Conservation (phyloP, 2,113 vertebrate genomes). For the Ceyx margarethae region DNA sequence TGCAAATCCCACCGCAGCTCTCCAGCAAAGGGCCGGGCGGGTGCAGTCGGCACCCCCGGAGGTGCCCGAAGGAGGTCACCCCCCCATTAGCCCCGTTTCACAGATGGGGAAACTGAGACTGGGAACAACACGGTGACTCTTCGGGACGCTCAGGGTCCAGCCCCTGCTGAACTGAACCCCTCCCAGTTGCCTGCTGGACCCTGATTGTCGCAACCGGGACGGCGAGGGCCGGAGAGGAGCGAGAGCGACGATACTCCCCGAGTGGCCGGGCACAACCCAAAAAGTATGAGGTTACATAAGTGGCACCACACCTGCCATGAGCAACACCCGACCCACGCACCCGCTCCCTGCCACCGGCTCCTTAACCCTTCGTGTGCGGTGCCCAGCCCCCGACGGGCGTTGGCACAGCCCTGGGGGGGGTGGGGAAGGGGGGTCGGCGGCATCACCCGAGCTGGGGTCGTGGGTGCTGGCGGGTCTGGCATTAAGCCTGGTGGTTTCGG, state of each 20-base stretch:
- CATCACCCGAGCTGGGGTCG: not conserved
- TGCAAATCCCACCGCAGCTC: not conserved
- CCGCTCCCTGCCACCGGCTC: not conserved
- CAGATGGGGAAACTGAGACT: slow-evolving; percentile 42
- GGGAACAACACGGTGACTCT: not conserved
- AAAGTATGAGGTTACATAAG: slow-evolving; percentile 48
- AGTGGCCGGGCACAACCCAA: not conserved
- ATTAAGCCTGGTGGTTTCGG: not conserved
- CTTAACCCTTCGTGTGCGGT: not conserved
- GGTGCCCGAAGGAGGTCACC: not conserved
- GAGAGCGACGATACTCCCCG: not conserved
- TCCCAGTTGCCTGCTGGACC: not conserved
- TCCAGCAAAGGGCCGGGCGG: rapidly evolving
- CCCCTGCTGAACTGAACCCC: not conserved
- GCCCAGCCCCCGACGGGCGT: rapidly evolving
- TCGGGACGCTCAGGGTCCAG: not conserved
- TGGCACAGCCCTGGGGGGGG: rapidly evolving
- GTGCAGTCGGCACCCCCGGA: not conserved
- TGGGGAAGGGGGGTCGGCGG: not conserved
- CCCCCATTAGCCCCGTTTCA: slow-evolving; percentile 27
- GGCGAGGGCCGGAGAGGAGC: not conserved
- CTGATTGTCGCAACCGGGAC: not conserved
- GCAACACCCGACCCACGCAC: slow-evolving; percentile 24
- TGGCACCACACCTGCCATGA: slow-evolving; percentile 43
- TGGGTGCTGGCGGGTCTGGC: not conserved